A percentile compares a stretch with the other conserved stretches of the same genome.
phyloP scores from a whole-genome alignment of 2,113 vertebrate species.

The Excalfactoria chinensis region DNA sequence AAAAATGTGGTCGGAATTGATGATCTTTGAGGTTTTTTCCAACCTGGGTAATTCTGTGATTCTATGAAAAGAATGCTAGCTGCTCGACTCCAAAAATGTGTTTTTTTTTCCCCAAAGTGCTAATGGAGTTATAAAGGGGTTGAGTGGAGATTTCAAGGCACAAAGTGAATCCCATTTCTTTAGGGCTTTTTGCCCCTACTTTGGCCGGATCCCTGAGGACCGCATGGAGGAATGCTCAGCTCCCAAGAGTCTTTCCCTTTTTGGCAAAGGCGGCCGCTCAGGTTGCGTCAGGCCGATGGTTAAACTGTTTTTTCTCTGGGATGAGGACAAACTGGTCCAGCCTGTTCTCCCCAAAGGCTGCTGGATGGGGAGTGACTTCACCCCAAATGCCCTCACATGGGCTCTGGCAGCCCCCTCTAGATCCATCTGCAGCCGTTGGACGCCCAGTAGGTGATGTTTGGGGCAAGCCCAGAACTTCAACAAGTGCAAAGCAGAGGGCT shows the following conservation, averaged over 20 bases:
- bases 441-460: background rate
- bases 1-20: background rate
- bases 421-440: fast-evolving
- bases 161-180: background rate
- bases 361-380: background rate
- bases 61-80: background rate
- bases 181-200: background rate
- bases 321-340: conserved; percentile 27
- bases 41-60: too few species aligned
- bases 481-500: background rate
- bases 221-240: too few species aligned
- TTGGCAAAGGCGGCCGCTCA: background rate
- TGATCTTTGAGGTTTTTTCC: too few species aligned
- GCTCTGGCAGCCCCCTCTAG: background rate
- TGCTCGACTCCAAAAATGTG: background rate
- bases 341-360: background rate
- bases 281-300: background rate
- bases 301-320: conserved; percentile 70
- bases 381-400: background rate
- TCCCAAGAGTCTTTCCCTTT: background rate
- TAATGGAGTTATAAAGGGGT: background rate
- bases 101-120: background rate
- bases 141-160: background rate
- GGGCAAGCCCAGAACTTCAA: background rate
- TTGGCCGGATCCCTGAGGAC: background rate